phyloP scores from a whole-genome alignment of 2,797 vertebrate species.

The Hapalemur alaotrensis region DNA sequence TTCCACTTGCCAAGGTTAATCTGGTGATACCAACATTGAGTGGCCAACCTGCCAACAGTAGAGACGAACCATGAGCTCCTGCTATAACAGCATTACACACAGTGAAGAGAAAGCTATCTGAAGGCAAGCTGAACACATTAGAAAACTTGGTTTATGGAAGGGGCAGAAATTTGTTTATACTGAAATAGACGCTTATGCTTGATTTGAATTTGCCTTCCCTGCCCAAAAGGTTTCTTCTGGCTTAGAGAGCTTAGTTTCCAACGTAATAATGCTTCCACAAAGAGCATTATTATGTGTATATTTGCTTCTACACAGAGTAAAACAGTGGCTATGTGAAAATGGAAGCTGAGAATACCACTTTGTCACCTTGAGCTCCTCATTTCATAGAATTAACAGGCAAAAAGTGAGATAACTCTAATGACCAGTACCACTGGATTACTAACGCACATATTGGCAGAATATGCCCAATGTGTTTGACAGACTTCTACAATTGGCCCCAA shows the following conservation, averaged over 20 bases:
- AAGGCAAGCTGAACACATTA: not conserved
- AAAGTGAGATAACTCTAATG: not conserved
- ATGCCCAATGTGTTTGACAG: not conserved
- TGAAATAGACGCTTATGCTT: not conserved
- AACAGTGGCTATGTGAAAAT: not conserved
- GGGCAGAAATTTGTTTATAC: not conserved
- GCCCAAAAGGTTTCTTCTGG: not conserved
- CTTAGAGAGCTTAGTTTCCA: not conserved
- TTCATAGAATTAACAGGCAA: not conserved
- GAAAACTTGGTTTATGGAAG: not conserved
- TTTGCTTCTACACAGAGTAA: not conserved
- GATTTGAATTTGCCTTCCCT: not conserved
- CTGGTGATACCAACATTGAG: not conserved
- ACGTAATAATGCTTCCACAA: not conserved
- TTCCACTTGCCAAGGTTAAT: not conserved
- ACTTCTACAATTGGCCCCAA: not conserved
- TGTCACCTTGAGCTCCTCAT: not conserved
- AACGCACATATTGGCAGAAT: not conserved
- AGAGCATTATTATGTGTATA: too few species aligned
- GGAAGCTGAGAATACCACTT: not conserved
- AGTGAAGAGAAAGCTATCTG: not conserved
- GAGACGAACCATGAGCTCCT: not conserved
- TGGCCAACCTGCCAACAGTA: too few species aligned
- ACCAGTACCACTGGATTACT: not conserved
- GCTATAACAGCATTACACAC: not conserved